Conservation (phyloP, 2,113 vertebrate genomes). For the Cynopterus brachyotis region DNA sequence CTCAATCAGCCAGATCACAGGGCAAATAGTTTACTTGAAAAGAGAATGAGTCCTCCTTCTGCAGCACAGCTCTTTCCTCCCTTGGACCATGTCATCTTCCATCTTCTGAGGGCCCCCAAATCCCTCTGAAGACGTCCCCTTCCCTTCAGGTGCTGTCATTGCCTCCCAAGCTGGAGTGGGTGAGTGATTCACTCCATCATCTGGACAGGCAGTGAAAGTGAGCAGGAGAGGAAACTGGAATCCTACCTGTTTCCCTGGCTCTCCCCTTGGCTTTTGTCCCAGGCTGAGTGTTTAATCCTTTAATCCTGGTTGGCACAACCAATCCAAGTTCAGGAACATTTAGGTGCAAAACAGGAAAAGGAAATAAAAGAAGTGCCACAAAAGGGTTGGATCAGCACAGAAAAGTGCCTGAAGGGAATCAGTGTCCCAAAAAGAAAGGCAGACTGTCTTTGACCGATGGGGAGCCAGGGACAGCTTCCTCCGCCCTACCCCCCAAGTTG, state of each 20-base stretch:
- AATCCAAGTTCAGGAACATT: not conserved
- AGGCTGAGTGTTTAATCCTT: not conserved
- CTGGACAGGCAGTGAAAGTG: not conserved
- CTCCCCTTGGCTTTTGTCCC: not conserved
- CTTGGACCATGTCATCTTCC: too few species aligned
- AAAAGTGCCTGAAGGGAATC: not conserved
- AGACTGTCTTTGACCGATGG: too few species aligned
- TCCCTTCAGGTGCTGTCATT: not conserved
- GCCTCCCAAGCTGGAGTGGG: not conserved
- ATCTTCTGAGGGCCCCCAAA: not conserved
- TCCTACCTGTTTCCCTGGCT: too few species aligned
- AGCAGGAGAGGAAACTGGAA: not conserved
- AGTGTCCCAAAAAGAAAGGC: not conserved
- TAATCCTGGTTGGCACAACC: not conserved
- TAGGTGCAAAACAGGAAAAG: not conserved
- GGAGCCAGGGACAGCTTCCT: too few species aligned
- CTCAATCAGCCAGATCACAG: not conserved
- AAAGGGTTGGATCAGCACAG: not conserved
- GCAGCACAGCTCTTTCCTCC: not conserved
- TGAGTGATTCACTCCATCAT: not conserved
- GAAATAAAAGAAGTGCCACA: not conserved
- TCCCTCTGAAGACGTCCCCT: not conserved
- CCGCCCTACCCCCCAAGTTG: too few species aligned
- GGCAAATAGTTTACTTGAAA: not conserved
- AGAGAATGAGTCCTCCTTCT: not conserved